Evolutionary conservation across 2,797 vertebrate species (phyloP), one percentile per base, ranked within the genome.

Genomic region (Podarcis lilfordi): DNA sequence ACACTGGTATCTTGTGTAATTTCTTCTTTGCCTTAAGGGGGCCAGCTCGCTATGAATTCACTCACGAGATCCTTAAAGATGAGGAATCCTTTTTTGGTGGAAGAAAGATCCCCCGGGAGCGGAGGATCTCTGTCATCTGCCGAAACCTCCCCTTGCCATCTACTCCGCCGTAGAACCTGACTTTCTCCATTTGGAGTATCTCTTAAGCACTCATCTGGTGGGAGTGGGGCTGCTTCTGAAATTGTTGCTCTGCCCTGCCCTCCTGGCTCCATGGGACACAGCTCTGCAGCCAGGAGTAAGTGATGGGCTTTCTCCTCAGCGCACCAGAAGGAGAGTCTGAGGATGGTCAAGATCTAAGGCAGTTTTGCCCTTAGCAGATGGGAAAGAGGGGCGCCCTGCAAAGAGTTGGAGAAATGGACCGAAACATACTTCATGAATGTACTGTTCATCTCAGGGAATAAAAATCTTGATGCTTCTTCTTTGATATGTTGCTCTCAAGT

Each of bases 111-210:
- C 95, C 97, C 35, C 96, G 98, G 2, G 96, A 96, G 75, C 97
- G 98, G 1, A 97, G 98, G 0, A 96, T 99, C 92, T 98, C 98
- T 0, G 94, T 98, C 82, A 98, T 99, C 93, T 98, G 98, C 91
- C 96, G 98, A 74, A 98, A 97, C 92, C 96, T 98, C 80, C 97
- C 95, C 94, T 0, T 87, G 55, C 21, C 86, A 64, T 21, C 43
- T 32, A 32, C 84, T n/a, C 85, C 64, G 82, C 92, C 32, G 25
- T 72, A 89, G 74, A 72, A 72, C 19, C 72, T 50, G 35, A 50
- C 35, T 83, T n/a, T 23, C 9, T 37, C 23, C 40, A 8, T 32
- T 29, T 84, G 86, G 27, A 55, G 66, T 68, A 17, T 23, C 61
- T 64, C 61, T 23, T 64, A 50, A 15, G 37, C 21, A 19, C 71